Base-by-base conservation (phyloP, 2,888 invertebrate species). In the Plagodis pulveraria region DNA sequence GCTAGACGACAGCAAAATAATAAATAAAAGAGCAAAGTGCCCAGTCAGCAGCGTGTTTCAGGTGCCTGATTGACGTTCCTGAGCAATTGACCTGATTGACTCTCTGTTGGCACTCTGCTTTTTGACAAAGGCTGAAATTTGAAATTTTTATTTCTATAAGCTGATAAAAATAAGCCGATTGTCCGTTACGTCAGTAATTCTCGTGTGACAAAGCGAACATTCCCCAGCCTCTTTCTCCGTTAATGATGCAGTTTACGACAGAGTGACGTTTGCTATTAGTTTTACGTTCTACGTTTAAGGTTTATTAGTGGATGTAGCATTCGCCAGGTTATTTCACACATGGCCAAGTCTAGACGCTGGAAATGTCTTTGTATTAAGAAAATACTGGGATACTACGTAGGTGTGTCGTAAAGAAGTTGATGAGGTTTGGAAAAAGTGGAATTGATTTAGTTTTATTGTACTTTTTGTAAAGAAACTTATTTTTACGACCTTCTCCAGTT, bases 321-420 rank as follows among this genome's bases (percentile, higher is more conserved):
- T 82, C 84, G 72, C 82, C 84, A 88, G 86, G 90, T 86, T 86
- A 87, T 90, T 88, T 85, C 87, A 86, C 88, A 88, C 87, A 83
- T 79, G 86, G 80, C 80, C 67, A 80, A 77, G 91, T 91, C 91
- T 91, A 91, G 91, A 91, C 91, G 78, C 65, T 73, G 67, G 73
- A 78, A 83, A 83, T 76, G 74, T 85, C 81, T 83, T 83, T 78
- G 81, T 81, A 76, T 79, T 80, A 83, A 84, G 81, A 80, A 78
- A 79, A 76, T 74, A 71, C 74, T 61, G 41, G 60, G 60, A 61
- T 56, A 61, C 69, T 66, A 67, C 69, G 71, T 70, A 71, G 67
- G 62, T 44, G 65, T 58, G 66, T 60, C 62, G 69, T 66, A 69
- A 66, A 69, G 53, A 58, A 62, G 58, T 47, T 65, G 65, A 67